Evolutionary conservation across 2,888 invertebrate genomes (phyloP), one percentile per base, ranked within the genome.

Genomic region (Apodemia mormo): DNA sequence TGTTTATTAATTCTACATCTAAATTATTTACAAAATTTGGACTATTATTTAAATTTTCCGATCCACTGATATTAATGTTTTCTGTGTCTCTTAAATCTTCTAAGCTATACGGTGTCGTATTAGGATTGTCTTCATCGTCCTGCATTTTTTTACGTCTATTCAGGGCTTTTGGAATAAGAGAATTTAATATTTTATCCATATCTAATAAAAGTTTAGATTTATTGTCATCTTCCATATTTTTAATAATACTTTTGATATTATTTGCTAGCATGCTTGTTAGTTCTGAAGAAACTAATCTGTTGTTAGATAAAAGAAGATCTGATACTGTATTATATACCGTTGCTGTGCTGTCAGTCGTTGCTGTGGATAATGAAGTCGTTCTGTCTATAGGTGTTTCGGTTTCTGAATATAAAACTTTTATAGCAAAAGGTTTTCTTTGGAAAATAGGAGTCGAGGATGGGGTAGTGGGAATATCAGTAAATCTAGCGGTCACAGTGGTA

Each of bases 191-290:
- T 79, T 89, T 90, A 71, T 86, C 84, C 90, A 93, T 92, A 87
- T 94, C 94, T 82, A 91, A 91, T 74, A 89, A 88, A 81, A 94
- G 85, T 86, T 87, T 92, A 79, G 85, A 85, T 85, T 83, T 90
- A 85, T 87, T 90, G 22, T 85, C 85, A 74, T 88, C 88, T 78
- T 93, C 91, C 90, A 92, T 89, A 79, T 87, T 89, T 82, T 86
- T 80, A 70, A 93, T 86, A 77, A 93, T 91, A 83, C 82, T 84
- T 82, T 81, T 86, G 78, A 93, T 93, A 78, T 90, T 91, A 88
- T 87, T 91, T 77, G 92, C 85, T 76, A 93, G 86, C 92, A 92
- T 93, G 92, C 92, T 92, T 85, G 93, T 93, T 93, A 93, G 89
- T 90, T 90, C 92, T 74, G 89, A 87, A 73, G 93, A 93, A 68